Conservation (phyloP, 2,888 invertebrate species). For the Folsomia manolachei region DNA sequence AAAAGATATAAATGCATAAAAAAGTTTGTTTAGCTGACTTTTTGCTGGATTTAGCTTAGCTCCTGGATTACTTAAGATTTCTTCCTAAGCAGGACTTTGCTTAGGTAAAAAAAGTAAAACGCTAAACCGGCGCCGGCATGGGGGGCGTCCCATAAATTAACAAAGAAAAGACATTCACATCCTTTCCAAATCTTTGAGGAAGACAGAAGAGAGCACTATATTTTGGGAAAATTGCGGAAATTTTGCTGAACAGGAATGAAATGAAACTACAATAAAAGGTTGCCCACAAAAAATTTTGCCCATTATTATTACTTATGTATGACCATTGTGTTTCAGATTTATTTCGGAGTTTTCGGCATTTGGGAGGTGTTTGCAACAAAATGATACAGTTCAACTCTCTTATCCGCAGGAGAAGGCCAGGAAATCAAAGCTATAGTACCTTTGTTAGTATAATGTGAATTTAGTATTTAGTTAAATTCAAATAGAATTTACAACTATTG, state of each 20-base stretch:
- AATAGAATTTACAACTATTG: too few relatives aligned
- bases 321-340: background rate
- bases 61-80: too few relatives aligned
- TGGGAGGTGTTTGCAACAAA: too few relatives aligned
- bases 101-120: slow-evolving; percentile 13
- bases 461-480: too few relatives aligned
- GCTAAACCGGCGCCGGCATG: slow-evolving; percentile 22
- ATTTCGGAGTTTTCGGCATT: too few relatives aligned
- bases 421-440: too few relatives aligned
- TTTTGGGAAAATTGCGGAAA: background rate
- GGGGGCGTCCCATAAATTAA: slow-evolving; percentile 29
- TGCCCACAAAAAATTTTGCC: background rate
- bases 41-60: slow-evolving; percentile 11
- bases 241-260: background rate
- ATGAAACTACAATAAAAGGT: background rate
- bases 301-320: background rate
- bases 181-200: slow-evolving; percentile 14
- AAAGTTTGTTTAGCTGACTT: background rate
- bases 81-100: background rate
- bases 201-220: slow-evolving; percentile 11
- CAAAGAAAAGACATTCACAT: slow-evolving; percentile 15
- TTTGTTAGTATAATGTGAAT: too few relatives aligned
- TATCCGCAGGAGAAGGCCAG: too few relatives aligned
- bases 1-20: background rate
- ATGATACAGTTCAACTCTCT: too few relatives aligned